These are phyloP conservation scores for Andrena camellia DNA, from an alignment of 2,888 invertebrate species.

Conservation along the genomic window DNA sequence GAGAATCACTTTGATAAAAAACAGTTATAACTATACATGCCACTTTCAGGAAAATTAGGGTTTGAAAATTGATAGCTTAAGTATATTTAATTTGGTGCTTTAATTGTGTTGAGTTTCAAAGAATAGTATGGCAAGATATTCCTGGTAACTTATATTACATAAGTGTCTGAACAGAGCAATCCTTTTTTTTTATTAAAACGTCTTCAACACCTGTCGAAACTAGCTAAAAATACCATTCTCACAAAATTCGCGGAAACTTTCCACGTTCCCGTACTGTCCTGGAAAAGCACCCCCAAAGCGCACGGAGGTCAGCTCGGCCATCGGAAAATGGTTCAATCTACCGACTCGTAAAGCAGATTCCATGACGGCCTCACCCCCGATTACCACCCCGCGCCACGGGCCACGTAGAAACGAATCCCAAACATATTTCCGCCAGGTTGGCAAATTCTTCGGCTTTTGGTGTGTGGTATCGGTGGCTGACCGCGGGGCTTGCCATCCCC, in stretches of 20 bases:
- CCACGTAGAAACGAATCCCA: constrained; percentile 72
- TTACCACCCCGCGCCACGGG: constrained; percentile 5
- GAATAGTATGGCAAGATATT: too few species aligned
- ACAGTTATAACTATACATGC: too few species aligned
- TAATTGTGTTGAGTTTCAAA: too few species aligned
- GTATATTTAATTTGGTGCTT: too few species aligned
- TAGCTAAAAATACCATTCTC: neutral
- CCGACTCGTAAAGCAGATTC: constrained; percentile 80
- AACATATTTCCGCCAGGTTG: constrained; percentile 84
- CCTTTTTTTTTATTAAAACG: too few species aligned
- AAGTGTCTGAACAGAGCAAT: too few species aligned
- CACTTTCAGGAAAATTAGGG: too few species aligned
- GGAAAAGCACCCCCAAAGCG: constrained; percentile 15
- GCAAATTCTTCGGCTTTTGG: constrained; percentile 79
- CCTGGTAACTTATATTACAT: too few species aligned
- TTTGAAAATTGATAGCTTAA: too few species aligned
- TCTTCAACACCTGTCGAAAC: neutral
- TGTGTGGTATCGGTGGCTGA: constrained; percentile 73
- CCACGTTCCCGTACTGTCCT: neutral
- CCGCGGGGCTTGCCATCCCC: constrained; percentile 68
- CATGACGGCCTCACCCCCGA: constrained; percentile 69
- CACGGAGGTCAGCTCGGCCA: constrained; percentile 35
- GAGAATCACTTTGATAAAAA: too few species aligned
- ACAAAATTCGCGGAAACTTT: neutral
- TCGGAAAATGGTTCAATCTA: constrained; percentile 68